Evolutionary conservation across 92 coral and sea anemone species (phyloP).

Genomic region (Epizoanthus fatuus): DNA sequence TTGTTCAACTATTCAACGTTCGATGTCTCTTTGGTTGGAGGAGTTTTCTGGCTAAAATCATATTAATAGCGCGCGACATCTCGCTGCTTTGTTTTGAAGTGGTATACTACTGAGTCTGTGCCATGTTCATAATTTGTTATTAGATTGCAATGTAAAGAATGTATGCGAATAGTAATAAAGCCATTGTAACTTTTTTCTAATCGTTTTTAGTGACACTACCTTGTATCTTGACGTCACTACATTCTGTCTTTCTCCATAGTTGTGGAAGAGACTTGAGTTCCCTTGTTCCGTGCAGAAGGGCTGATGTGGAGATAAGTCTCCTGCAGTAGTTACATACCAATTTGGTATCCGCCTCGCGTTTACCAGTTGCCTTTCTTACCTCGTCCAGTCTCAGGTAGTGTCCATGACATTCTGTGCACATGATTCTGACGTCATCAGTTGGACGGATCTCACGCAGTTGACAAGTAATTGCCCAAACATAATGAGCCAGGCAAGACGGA

Average conservation of each 20-base stretch:
- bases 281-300: slow-evolving; percentile 9
- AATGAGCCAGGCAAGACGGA: not conserved
- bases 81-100: no score
- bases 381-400: not conserved
- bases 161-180: no score
- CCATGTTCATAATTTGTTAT: no score
- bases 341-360: not conserved
- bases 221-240: not conserved
- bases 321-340: slow-evolving; percentile 20
- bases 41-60: no score
- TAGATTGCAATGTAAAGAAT: no score
- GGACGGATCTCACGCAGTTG: slow-evolving; percentile 20
- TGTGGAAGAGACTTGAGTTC: slow-evolving; percentile 11
- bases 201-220: not conserved
- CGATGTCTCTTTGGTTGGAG: no score
- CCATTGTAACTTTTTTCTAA: not conserved
- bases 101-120: no score
- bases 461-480: not conserved
- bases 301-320: not conserved
- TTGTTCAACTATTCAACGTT: no score
- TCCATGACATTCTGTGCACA: slow-evolving; percentile 29
- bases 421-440: slow-evolving; percentile 10
- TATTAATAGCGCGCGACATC: no score
- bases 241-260: not conserved
- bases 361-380: not conserved